These are phyloP conservation scores for Acanthurus lineatus DNA, from an alignment of 2,797 vertebrate genomes.

Conservation along the genomic window DNA sequence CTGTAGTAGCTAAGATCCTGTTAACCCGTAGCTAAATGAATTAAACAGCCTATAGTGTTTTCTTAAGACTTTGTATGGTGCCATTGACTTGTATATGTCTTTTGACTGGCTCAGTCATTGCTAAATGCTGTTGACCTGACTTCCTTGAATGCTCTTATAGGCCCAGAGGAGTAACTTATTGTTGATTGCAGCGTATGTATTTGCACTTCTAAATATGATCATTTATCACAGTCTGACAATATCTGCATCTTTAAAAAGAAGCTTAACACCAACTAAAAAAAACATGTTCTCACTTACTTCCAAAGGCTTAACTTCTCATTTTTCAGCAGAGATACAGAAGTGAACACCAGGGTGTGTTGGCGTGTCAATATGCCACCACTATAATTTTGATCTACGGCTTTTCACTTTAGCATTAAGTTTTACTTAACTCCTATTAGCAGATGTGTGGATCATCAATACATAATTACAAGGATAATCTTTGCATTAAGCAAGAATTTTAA, in stretches of 20 bases:
- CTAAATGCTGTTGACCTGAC: neutral
- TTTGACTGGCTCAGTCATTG: neutral
- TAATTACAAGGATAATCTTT: neutral
- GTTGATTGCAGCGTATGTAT: neutral
- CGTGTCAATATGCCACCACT: neutral
- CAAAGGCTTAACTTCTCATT: neutral
- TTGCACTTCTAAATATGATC: neutral
- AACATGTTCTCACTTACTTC: neutral
- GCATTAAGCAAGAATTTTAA: neutral
- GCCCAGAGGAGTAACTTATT: neutral
- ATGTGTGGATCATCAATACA: neutral
- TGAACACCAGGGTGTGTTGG: neutral
- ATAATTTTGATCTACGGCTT: neutral
- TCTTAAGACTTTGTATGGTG: neutral
- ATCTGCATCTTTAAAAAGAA: neutral
- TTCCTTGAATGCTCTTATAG: neutral
- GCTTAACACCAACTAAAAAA: neutral
- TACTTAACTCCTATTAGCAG: neutral
- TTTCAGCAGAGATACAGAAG: neutral
- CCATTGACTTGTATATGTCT: neutral
- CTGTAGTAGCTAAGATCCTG: neutral
- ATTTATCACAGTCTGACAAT: neutral
- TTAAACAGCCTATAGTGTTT: neutral
- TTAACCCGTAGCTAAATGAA: slow-evolving; percentile 3
- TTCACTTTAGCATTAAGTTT: neutral